phyloP scores from a whole-genome alignment of 1,140 invertebrate genomes.

The Calliphora vicina region DNA sequence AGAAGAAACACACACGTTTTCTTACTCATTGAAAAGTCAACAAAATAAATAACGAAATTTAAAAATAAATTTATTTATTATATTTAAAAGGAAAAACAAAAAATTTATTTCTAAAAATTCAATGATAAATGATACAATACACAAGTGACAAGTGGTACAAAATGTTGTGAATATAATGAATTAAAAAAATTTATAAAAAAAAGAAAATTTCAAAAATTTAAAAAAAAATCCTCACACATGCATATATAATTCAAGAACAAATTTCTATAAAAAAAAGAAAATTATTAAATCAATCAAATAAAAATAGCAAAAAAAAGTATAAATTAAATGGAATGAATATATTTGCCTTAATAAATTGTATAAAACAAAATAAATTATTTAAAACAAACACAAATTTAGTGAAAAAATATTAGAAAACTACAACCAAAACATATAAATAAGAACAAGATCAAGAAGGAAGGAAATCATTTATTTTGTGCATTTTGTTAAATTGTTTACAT shows the following conservation, averaged over 20 bases:
- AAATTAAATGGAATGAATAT: neutral
- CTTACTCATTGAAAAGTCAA: neutral
- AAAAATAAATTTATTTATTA: neutral
- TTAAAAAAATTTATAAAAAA: neutral
- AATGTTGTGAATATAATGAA: neutral
- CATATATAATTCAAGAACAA: neutral
- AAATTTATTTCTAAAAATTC: neutral
- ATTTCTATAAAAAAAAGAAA: neutral
- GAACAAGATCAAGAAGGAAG: neutral
- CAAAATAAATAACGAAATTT: neutral
- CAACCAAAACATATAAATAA: neutral
- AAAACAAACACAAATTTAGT: neutral
- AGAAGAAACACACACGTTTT: neutral
- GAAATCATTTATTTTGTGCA: neutral
- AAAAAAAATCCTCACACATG: neutral
- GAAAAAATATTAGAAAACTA: too few relatives aligned
- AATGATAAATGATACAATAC: neutral
- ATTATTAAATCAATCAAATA: neutral
- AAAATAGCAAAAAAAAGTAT: neutral
- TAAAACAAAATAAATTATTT: neutral
- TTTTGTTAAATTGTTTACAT: neutral
- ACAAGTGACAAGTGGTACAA: neutral
- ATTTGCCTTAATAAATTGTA: neutral
- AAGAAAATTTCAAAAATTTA: neutral
- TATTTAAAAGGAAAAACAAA: neutral